Percentiles rank a stretch among this genome's conserved stretches.
Conservation (phyloP, 2,888 invertebrate species). For the Horisme vitalbata region DNA sequence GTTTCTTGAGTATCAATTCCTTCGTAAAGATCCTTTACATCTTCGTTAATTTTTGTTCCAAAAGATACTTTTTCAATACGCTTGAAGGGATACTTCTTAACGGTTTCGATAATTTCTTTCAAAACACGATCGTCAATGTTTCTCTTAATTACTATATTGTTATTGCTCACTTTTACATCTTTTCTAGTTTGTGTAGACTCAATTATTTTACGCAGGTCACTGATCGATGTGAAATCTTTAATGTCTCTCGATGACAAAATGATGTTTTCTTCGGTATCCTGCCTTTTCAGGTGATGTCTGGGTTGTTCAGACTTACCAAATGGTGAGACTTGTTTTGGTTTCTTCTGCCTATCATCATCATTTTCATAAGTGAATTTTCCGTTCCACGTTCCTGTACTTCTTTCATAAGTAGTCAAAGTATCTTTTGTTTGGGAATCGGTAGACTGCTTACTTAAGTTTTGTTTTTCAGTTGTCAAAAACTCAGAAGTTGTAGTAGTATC, state of each 20-base stretch:
- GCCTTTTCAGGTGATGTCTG: constrained; percentile 70
- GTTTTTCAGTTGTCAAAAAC: constrained; percentile 71
- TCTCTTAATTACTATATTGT: constrained; percentile 74
- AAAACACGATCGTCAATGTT: constrained; percentile 73
- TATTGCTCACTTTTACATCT: constrained; percentile 73
- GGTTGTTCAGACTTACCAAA: constrained; percentile 70
- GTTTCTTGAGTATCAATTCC: constrained; percentile 71
- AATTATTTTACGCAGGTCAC: constrained; percentile 73
- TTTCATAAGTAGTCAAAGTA: constrained; percentile 69
- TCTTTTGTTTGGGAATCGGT: constrained; percentile 66
- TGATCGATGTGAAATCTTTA: constrained; percentile 77
- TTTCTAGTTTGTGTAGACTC: constrained; percentile 69
- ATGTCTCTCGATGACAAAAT: constrained; percentile 75
- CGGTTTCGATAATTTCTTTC: constrained; percentile 76
- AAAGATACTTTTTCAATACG: constrained; percentile 79
- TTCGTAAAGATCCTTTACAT: constrained; percentile 81
- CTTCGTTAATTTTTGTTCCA: constrained; percentile 82
- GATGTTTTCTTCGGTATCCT: constrained; percentile 77
- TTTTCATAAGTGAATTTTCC: constrained; percentile 82
- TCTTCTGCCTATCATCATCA: constrained; percentile 68
- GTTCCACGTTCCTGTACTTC: constrained; percentile 81
- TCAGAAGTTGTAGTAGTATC: constrained; percentile 60
- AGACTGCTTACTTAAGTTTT: constrained; percentile 72
- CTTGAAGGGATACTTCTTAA: constrained; percentile 77
- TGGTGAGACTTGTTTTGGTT: constrained; percentile 69